Base-by-base conservation (phyloP, 1,140 invertebrate genomes). In the Nasonia longicornis region DNA sequence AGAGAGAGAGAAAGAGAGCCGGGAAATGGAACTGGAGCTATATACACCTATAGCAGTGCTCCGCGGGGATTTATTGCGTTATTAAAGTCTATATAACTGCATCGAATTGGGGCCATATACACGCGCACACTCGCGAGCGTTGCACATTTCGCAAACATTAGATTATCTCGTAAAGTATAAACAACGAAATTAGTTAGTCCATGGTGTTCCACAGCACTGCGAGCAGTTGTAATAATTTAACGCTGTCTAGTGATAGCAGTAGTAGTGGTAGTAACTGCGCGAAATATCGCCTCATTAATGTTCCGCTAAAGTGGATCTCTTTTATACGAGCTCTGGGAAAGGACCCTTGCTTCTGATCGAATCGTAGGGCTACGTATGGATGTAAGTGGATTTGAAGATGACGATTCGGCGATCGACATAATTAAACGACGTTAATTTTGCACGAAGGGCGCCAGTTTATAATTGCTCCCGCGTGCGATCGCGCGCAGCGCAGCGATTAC, bases 51-150 rank as follows among this genome's bases (percentile, higher is more conserved):
- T 42, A 42, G 7, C 38, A 42, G 6, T 67, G 64, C 64, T 58
- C 64, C 29, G n/a, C n/a, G 58, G 20, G 45, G 45, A 81, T 81
- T 81, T 81, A 76, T 76, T 70, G 48, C 20, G 73, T 81, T 81
- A 76, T 81, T 81, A 76, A 81, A 52, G 71, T 75, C 45, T 81
- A 81, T 81, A 81, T 76, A 76, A 81, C 64, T 81, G 73, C 64
- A 75, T 74, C 73, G 69, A 81, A 81, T 81, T 76, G 64, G 31
- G 1, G 20, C 52, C 7, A 58, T 58, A 58, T 42, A 42, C 8
- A 58, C 16, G 6, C 20, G 20, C 52, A 58, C 52, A 58, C 16
- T n/a, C 20, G 7, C 16, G 6, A 64, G 45, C 42, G 20, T 1
- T 26, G 26, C 58, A 48, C 64, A 52, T 81, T 81, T 81, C 73